Evolutionary conservation across 2,113 vertebrate species (phyloP).

Genomic region (Engraulis encrasicolus): DNA sequence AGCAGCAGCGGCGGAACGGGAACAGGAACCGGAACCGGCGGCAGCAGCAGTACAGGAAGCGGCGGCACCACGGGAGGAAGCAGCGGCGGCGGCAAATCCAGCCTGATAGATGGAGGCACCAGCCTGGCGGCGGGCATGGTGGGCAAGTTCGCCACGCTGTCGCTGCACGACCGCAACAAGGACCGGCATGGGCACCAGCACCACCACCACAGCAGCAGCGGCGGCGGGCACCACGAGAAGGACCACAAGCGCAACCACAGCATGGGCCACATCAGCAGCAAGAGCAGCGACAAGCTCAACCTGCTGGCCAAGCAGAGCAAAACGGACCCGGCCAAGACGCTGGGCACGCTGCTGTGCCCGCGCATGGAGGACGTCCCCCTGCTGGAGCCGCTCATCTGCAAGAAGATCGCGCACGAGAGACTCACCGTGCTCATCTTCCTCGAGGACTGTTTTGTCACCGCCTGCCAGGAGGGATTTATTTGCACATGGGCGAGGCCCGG

Average conservation of each 20-base stretch:
- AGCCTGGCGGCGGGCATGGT: constrained; percentile 90
- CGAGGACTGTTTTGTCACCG: constrained; percentile 99
- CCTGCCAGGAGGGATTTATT: constrained; percentile 99
- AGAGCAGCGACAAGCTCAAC: constrained; percentile 99
- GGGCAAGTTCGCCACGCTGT: constrained; percentile 96
- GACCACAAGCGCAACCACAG: constrained; percentile 99
- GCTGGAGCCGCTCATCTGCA: constrained; percentile 98
- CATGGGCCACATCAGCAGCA: constrained; percentile 99
- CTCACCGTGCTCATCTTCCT: constrained; percentile 99
- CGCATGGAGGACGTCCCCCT: constrained; percentile 98
- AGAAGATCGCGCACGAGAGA: constrained; percentile 99
- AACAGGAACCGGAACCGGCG: constrained; percentile 29
- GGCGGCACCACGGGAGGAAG: constrained; percentile 71
- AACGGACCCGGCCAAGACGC: constrained; percentile 90
- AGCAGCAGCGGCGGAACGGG: constrained; percentile 76
- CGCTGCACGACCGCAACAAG: constrained; percentile 95
- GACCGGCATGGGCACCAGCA: constrained; percentile 70
- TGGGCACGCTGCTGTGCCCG: constrained; percentile 93
- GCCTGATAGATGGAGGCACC: constrained; percentile 86
- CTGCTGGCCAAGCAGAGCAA: constrained; percentile 79
- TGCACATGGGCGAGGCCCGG: constrained; percentile 99
- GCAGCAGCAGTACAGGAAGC: background rate
- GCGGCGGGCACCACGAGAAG: no score
- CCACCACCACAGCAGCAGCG: no score
- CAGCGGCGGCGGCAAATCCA: constrained; percentile 83